A percentile compares a stretch with the other conserved stretches of the same genome.
phyloP scores from a whole-genome alignment of 2,888 invertebrate genomes.

The Aethes cnicana region DNA sequence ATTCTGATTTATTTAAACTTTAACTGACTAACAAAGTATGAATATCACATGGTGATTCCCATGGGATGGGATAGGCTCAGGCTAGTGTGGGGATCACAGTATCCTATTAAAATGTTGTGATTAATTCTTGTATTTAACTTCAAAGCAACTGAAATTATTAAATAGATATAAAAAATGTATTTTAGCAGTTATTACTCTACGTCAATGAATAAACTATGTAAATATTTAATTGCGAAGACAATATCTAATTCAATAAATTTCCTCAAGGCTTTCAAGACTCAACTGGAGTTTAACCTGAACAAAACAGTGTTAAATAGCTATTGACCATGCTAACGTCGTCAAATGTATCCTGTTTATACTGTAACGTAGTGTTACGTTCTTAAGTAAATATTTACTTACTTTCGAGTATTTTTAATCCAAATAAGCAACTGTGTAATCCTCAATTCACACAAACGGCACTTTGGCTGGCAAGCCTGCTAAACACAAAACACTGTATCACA shows the following conservation, averaged over 20 bases:
- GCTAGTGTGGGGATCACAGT: too few species aligned
- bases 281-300: constrained; percentile 7
- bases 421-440: constrained; percentile 52
- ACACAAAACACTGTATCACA: constrained; percentile 68
- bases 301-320: constrained; percentile 13
- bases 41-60: too few species aligned
- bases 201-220: too few species aligned
- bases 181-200: too few species aligned
- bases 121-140: too few species aligned
- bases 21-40: too few species aligned
- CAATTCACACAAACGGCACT: constrained; percentile 57
- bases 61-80: too few species aligned
- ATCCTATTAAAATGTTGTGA: too few species aligned
- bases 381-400: constrained; percentile 76
- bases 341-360: constrained; percentile 21
- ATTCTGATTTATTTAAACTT: too few species aligned
- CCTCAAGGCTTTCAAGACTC: constrained; percentile 1
- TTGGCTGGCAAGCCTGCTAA: constrained; percentile 43
- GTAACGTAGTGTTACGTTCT: constrained; percentile 36
- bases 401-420: constrained; percentile 69
- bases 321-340: constrained; percentile 3
- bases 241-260: constrained; percentile 7
- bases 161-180: too few species aligned
- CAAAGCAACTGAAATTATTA: too few species aligned
- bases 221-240: too few species aligned